Percentiles rank a stretch among this genome's conserved stretches.
phyloP scores from a whole-genome alignment of 2,888 invertebrate genomes.

The Brassicogethes aeneus region DNA sequence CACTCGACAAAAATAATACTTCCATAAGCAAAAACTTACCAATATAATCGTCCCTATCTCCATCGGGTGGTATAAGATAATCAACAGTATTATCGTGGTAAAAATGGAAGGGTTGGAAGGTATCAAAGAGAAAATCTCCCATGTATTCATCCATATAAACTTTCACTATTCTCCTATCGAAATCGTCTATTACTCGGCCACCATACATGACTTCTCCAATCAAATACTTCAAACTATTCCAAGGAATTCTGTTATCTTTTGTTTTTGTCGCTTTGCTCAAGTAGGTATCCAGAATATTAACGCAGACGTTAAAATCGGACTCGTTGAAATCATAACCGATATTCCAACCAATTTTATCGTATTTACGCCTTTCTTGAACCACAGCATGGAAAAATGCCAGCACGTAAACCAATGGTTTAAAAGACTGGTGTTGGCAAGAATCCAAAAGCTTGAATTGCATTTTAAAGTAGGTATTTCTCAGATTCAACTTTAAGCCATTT shows the following conservation, averaged over 20 bases:
- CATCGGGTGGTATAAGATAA: constrained; percentile 67
- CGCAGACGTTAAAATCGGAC: constrained; percentile 84
- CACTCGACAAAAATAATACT: too few species aligned
- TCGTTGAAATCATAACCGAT: constrained; percentile 90
- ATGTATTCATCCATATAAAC: constrained; percentile 93
- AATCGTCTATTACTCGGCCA: constrained; percentile 86
- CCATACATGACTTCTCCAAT: constrained; percentile 97
- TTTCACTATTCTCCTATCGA: constrained; percentile 75
- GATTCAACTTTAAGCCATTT: constrained; percentile 79
- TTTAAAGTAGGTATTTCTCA: constrained; percentile 83
- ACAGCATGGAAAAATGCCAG: constrained; percentile 92
- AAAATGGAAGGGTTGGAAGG: constrained; percentile 87
- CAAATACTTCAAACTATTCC: constrained; percentile 85
- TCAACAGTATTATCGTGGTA: constrained; percentile 65
- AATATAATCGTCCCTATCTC: constrained; percentile 61
- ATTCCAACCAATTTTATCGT: constrained; percentile 93
- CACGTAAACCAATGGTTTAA: constrained; percentile 74
- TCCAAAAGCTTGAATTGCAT: constrained; percentile 66
- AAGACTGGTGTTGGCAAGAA: constrained; percentile 65
- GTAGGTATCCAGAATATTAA: constrained; percentile 78
- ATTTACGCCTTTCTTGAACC: constrained; percentile 84
- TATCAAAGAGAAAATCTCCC: constrained; percentile 89
- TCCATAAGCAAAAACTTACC: constrained; percentile 39
- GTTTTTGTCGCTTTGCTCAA: constrained; percentile 57
- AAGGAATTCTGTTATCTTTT: constrained; percentile 62